These are phyloP conservation scores for Xanthia togata DNA, from an alignment of 2,888 invertebrate genomes.

Conservation along the genomic window DNA sequence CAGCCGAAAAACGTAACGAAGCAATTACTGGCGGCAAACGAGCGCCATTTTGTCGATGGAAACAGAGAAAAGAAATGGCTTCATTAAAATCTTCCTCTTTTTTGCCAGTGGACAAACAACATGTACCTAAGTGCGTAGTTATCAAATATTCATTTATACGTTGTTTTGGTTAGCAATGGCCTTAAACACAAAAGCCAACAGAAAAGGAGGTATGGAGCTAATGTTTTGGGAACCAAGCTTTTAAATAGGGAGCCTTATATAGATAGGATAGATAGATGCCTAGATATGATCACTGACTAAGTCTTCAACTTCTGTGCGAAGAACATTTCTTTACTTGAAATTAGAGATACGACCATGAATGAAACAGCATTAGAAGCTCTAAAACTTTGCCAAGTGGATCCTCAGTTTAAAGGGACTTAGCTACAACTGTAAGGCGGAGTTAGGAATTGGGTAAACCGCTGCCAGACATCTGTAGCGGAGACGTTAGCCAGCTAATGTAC, in stretches of 20 bases:
- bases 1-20: conserved; percentile 78
- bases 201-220: background rate
- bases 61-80: conserved; percentile 74
- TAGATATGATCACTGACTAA: background rate
- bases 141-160: conserved; percentile 40
- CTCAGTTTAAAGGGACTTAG: conserved; percentile 37
- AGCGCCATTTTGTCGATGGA: conserved; percentile 67
- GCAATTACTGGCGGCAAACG: conserved; percentile 80
- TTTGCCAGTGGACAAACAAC: conserved; percentile 66
- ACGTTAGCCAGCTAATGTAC: conserved; percentile 55
- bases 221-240: background rate
- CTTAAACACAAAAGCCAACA: background rate
- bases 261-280: background rate
- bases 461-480: conserved; percentile 50
- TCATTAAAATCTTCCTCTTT: conserved; percentile 72
- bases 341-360: conserved; percentile 9
- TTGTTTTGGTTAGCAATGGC: conserved; percentile 18
- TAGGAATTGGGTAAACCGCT: conserved; percentile 58
- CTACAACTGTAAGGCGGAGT: conserved; percentile 46
- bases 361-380: conserved; percentile 32
- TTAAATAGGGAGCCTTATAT: background rate
- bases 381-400: conserved; percentile 48
- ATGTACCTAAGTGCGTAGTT: conserved; percentile 28
- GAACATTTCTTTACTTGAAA: conserved; percentile 6
- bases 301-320: background rate